phyloP scores from a whole-genome alignment of 1,140 invertebrate species.

The Acromyrmex echinatior region DNA sequence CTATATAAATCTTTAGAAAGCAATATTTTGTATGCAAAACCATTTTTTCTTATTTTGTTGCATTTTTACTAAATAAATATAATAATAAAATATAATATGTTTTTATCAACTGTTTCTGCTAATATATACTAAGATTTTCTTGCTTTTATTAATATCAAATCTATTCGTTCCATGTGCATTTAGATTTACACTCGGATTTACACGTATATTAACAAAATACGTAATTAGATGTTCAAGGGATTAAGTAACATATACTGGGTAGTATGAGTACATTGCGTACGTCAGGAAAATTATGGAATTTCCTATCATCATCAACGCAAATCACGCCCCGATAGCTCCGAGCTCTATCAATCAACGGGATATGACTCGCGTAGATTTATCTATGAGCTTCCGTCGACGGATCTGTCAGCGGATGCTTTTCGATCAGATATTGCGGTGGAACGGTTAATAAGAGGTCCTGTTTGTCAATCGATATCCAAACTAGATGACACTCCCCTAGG shows the following conservation, averaged over 20 bases:
- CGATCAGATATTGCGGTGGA: constrained; percentile 3
- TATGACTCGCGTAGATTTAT: constrained; percentile 32
- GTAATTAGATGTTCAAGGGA: background rate
- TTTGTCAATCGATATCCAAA: constrained; percentile 77
- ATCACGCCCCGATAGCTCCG: constrained; percentile 45
- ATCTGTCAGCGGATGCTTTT: constrained; percentile 36
- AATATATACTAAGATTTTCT: background rate
- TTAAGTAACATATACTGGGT: background rate
- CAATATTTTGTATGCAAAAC: too few species aligned
- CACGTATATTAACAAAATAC: background rate
- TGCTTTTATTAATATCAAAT: background rate
- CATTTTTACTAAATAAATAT: background rate
- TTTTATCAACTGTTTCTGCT: background rate
- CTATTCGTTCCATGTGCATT: background rate
- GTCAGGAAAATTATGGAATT: constrained; percentile 10
- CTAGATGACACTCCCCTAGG: constrained; percentile 10
- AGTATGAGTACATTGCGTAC: background rate
- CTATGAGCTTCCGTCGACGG: background rate
- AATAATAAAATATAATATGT: background rate
- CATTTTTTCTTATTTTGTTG: too few species aligned
- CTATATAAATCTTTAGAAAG: too few species aligned
- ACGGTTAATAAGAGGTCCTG: constrained; percentile 56
- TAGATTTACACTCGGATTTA: background rate
- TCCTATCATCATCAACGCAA: constrained; percentile 1
- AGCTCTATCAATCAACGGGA: constrained; percentile 50